Percentiles rank a stretch among this genome's conserved stretches.
These are phyloP conservation scores for Malthinus flaveolus DNA, from an alignment of 2,888 invertebrate species.

Conservation along the genomic window DNA sequence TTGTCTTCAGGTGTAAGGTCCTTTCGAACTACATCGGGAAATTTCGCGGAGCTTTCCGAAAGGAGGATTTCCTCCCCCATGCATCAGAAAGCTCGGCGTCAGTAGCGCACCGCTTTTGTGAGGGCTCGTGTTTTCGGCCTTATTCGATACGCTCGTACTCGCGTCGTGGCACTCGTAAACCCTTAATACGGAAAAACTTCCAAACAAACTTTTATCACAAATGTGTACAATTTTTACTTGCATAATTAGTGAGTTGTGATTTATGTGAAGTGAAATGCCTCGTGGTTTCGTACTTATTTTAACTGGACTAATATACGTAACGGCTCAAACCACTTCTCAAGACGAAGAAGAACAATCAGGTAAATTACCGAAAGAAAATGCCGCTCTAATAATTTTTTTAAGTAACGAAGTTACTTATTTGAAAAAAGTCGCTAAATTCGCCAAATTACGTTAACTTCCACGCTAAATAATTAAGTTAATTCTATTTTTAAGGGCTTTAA, in stretches of 20 bases:
- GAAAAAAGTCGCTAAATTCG: too few species aligned
- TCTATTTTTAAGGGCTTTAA: too few species aligned
- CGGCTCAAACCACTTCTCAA: slow-evolving; percentile 42
- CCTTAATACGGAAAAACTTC: not conserved
- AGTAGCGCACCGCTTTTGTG: slow-evolving; percentile 48
- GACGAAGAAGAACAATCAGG: slow-evolving; percentile 42
- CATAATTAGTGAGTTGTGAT: slow-evolving; percentile 20
- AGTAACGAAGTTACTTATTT: not conserved
- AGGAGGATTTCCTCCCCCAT: slow-evolving; percentile 49
- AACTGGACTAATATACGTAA: slow-evolving; percentile 32
- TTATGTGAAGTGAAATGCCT: slow-evolving; percentile 32
- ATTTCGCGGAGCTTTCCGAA: slow-evolving; percentile 34
- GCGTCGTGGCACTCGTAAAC: slow-evolving; percentile 2
- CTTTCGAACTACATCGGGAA: slow-evolving; percentile 27
- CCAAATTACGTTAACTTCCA: too few species aligned
- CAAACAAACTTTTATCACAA: not conserved
- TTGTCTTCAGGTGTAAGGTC: slow-evolving; percentile 48
- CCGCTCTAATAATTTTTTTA: not conserved
- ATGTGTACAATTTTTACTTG: not conserved
- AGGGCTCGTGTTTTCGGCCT: slow-evolving; percentile 40
- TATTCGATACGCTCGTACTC: slow-evolving; percentile 22
- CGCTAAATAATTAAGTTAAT: too few species aligned
- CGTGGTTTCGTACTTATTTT: slow-evolving; percentile 30
- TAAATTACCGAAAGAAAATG: not conserved
- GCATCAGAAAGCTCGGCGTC: slow-evolving; percentile 50